Conservation (phyloP, 2,797 vertebrate species). For the Leptoclinus maculatus region DNA sequence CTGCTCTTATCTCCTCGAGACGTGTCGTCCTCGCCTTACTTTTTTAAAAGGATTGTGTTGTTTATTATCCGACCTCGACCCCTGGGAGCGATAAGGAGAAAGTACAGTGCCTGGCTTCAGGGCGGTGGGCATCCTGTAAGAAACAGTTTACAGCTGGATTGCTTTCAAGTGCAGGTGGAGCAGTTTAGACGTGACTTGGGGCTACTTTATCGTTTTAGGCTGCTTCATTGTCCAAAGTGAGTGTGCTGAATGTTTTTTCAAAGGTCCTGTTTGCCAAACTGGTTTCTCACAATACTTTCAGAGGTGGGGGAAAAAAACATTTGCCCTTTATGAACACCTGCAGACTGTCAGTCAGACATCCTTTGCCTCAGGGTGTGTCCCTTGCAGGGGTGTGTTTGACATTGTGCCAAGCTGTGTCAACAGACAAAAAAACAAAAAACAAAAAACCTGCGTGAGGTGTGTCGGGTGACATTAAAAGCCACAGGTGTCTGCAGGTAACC, state of each 20-base stretch:
- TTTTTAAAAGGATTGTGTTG: background rate
- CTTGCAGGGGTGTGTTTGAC: constrained; percentile 26
- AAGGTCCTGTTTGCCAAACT: constrained; percentile 21
- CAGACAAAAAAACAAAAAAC: background rate
- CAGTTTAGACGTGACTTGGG: background rate
- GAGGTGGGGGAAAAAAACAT: background rate
- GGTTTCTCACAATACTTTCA: constrained; percentile 14
- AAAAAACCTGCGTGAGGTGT: constrained; percentile 7
- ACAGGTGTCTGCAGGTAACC: constrained; percentile 25
- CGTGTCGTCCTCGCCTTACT: constrained; percentile 36
- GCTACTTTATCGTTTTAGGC: background rate
- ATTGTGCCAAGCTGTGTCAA: constrained; percentile 34
- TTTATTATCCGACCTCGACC: constrained; percentile 7
- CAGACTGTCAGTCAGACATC: constrained; percentile 20
- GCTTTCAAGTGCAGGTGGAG: background rate
- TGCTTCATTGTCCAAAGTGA: background rate
- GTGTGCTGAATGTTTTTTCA: too few relatives aligned
- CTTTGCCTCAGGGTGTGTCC: constrained; percentile 46
- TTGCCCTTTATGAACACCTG: constrained; percentile 15
- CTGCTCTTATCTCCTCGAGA: constrained; percentile 38
- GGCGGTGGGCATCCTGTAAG: background rate
- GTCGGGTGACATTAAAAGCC: constrained; percentile 7
- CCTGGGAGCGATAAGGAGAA: constrained; percentile 12
- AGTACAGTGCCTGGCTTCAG: background rate
- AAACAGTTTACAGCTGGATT: background rate